Evolutionary conservation across 1,140 invertebrate species (phyloP).

Genomic region (Apis florea): DNA sequence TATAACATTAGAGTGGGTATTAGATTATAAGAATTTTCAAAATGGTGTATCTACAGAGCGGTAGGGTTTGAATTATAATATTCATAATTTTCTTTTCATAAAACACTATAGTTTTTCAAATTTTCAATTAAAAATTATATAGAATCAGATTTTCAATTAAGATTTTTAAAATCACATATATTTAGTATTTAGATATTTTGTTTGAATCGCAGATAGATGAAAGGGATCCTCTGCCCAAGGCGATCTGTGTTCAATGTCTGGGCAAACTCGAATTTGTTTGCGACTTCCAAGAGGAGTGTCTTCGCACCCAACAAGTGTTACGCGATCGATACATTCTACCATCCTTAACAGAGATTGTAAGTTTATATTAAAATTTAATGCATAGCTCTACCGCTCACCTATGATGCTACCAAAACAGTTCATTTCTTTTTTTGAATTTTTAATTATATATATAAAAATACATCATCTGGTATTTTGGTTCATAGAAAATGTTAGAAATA

Average conservation of each 20-base stretch:
- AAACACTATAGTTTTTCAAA: neutral
- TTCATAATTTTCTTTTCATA: neutral
- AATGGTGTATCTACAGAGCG: constrained; percentile 61
- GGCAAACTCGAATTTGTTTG: constrained; percentile 80
- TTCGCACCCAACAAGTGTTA: constrained; percentile 77
- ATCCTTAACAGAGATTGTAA: constrained; percentile 75
- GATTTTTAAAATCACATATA: constrained; percentile 27
- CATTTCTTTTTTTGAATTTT: constrained; percentile 15
- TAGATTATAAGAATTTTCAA: constrained; percentile 33
- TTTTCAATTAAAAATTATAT: constrained; percentile 12
- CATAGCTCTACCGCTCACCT: constrained; percentile 66
- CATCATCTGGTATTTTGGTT: constrained; percentile 34
- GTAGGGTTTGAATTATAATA: constrained; percentile 55
- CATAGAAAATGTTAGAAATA: neutral
- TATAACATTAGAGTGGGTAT: constrained; percentile 52
- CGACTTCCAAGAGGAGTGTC: constrained; percentile 80
- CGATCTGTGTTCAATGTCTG: constrained; percentile 79
- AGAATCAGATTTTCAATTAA: constrained; percentile 17
- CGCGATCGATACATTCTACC: constrained; percentile 76
- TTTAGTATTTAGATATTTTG: constrained; percentile 64
- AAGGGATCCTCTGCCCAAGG: constrained; percentile 78
- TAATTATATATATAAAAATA: neutral
- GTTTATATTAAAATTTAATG: constrained; percentile 69
- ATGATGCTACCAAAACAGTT: constrained; percentile 35
- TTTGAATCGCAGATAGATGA: constrained; percentile 79